These are phyloP conservation scores for Coenobita brevimanus DNA, from an alignment of 1,140 invertebrate genomes.

Conservation along the genomic window DNA sequence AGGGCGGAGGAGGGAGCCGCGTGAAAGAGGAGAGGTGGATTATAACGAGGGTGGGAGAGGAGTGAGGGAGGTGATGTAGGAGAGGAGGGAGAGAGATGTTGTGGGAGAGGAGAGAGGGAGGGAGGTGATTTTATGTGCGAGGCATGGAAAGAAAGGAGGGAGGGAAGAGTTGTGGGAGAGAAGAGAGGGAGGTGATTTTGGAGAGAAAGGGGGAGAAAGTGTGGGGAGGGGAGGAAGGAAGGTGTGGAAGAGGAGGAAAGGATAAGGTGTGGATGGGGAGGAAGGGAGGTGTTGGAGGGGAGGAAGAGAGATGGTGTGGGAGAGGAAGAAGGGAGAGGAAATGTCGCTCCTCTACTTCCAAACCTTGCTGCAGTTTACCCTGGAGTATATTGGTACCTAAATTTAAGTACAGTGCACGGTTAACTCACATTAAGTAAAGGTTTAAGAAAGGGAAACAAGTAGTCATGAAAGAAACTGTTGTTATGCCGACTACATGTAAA, in stretches of 20 bases:
- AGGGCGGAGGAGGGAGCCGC: neutral
- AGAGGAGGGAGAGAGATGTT: neutral
- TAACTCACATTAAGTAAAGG: no score
- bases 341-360: no score
- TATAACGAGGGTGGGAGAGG: neutral
- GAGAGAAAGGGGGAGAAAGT: neutral
- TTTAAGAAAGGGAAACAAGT: no score
- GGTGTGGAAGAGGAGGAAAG: neutral
- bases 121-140: neutral
- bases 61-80: no score
- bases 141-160: neutral
- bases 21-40: neutral
- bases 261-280: neutral
- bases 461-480: no score
- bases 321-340: no score
- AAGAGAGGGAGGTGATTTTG: neutral
- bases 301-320: no score
- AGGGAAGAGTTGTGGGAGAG: neutral
- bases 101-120: no score
- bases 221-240: neutral
- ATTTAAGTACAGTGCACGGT: no score
- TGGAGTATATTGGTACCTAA: no score
- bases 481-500: no score
- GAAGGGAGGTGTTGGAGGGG: neutral
- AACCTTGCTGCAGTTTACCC: no score